Percentiles rank a stretch among this genome's conserved stretches.
phyloP scores from a whole-genome alignment of 2,888 invertebrate species.

The Rhagonycha fulva region DNA sequence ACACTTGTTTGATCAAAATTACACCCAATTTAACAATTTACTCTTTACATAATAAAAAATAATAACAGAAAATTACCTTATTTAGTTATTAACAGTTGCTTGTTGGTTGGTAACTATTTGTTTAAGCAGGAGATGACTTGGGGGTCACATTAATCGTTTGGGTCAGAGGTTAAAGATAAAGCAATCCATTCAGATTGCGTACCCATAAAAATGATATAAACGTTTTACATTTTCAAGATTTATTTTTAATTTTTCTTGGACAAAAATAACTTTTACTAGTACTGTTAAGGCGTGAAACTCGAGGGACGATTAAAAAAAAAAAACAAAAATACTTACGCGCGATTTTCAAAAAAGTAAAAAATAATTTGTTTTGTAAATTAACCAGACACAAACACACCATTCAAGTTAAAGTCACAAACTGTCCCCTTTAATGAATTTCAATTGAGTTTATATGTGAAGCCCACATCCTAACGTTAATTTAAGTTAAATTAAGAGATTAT shows the following conservation, averaged over 20 bases:
- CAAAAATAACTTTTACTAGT: background rate
- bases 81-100: slow-evolving; percentile 25
- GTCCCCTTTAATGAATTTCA: slow-evolving; percentile 51
- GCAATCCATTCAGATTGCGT: slow-evolving; percentile 3
- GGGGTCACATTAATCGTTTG: slow-evolving; percentile 42
- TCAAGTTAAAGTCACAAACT: slow-evolving; percentile 43
- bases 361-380: slow-evolving; percentile 13
- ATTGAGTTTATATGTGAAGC: slow-evolving; percentile 56
- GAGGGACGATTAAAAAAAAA: background rate
- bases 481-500: slow-evolving; percentile 59
- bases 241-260: background rate
- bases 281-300: background rate
- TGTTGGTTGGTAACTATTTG: slow-evolving; percentile 38
- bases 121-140: slow-evolving; percentile 40
- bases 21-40: background rate
- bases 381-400: slow-evolving; percentile 38
- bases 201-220: background rate
- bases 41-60: slow-evolving; percentile 1
- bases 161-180: slow-evolving; percentile 43
- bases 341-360: slow-evolving; percentile 12
- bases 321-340: slow-evolving; percentile 1
- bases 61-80: slow-evolving; percentile 28
- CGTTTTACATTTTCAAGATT: slow-evolving; percentile 15
- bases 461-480: slow-evolving; percentile 56
- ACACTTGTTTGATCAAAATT: background rate